Base-by-base conservation (phyloP, 2,797 vertebrate genomes). In the Eutrigla gurnardus region DNA sequence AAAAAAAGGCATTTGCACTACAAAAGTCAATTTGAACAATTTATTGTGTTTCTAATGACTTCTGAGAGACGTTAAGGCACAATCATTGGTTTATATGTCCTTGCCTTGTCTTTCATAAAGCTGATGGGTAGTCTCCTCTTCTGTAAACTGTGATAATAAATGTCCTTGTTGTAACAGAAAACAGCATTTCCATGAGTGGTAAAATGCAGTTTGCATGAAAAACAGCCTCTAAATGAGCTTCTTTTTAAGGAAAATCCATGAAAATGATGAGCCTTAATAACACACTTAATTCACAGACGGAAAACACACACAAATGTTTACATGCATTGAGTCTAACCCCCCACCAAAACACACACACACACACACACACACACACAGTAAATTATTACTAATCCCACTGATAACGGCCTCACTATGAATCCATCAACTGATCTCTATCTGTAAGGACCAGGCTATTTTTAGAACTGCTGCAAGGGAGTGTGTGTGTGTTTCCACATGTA, bases 351-450 rank as follows among this genome's bases (percentile, higher is more conserved):
- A n/a, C n/a, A n/a, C n/a, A 65, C 40, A 14, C 32, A 43, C 35
- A 57, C 49, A 53, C 57, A 60, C 47, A 70, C 52, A 47, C 39
- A 61, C n/a, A 47, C 25, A 37, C 1, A 61, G 45, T 37, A 73
- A 87, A 84, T 82, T 11, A 83, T 53, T 82, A 84, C 87, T 84
- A 88, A 87, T 85, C 67, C 66, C 52, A 66, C 62, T 79, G 84
- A 87, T 81, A 84, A 81, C 18, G 1, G 54, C 69, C 45, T 59
- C 61, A 42, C 65, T 67, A 52, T 63, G 71, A 88, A 90, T 88
- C 72, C 85, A 81, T 89, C 84, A 86, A 49, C 77, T 88, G 87
- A 90, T 90, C 62, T 60, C 15, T 86, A 86, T 91, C 90, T 82
- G 54, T 78, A 52, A 81, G 72, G 70, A 73, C 77, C 37, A 50